Evolutionary conservation across 2,113 vertebrate species (phyloP).

Genomic region (Leptodactylus fuscus): DNA sequence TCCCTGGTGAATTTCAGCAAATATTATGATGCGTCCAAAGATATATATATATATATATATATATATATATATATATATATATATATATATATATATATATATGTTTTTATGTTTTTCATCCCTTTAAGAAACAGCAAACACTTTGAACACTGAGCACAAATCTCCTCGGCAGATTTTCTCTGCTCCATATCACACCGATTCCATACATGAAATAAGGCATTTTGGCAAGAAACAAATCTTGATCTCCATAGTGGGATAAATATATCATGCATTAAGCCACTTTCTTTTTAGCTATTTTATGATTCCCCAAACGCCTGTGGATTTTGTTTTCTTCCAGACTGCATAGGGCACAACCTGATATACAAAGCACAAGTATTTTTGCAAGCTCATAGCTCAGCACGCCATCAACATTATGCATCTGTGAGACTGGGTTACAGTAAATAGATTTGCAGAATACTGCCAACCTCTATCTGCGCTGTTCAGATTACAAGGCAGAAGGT

Average conservation of each 20-base stretch:
- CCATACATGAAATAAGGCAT: background rate
- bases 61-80: background rate
- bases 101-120: background rate
- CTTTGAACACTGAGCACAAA: background rate
- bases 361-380: conserved; percentile 14
- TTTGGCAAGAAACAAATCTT: conserved; percentile 13
- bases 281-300: background rate
- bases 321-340: conserved; percentile 33
- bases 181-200: too few relatives aligned
- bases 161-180: background rate
- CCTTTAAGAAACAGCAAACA: background rate
- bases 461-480: conserved; percentile 20
- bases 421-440: conserved; percentile 22
- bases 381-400: conserved; percentile 29
- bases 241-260: background rate
- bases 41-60: background rate
- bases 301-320: conserved; percentile 1
- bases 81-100: too few relatives aligned
- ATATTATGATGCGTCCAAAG: background rate
- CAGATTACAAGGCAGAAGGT: conserved; percentile 10
- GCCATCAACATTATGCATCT: conserved; percentile 35
- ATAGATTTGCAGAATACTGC: conserved; percentile 29
- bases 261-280: background rate
- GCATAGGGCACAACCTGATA: conserved; percentile 23
- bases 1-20: background rate